Base-by-base conservation (phyloP, 2,113 vertebrate species). In the Myotis yumanensis region DNA sequence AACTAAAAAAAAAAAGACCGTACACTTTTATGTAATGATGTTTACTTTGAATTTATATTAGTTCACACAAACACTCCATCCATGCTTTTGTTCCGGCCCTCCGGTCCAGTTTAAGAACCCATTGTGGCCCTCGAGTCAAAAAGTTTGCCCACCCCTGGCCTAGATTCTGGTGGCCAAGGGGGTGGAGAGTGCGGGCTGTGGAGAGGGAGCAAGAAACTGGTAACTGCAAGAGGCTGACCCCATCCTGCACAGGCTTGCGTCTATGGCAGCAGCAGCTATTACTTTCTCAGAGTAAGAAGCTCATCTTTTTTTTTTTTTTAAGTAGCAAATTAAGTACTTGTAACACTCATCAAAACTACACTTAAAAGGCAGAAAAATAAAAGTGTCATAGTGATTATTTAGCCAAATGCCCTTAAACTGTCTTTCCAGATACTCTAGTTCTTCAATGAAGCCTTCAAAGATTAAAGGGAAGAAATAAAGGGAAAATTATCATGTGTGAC, bases 321-420 rank as follows among this genome's bases (percentile, higher is more conserved):
- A 79, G 48, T 25, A 93, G 68, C 80, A 91, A 91, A 71, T 80
- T 64, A 81, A 32, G 46, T 32, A 81, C 43, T 62, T 25, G 23
- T 3, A 93, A 76, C 7, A 93, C 22, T 79, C 48, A 62, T 94
- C 69, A 71, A 90, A 71, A 71, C 18, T n/a, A 90, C 20, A 87
- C 43, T 90, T 90, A 81, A 89, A 93, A 91, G n/a, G 66, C 10
- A 64, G 62, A 91, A 95, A 96, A 96, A 93, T 66, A 52, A 57
- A 72, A 91, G n/a, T 77, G 69, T 80, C 23, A 71, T 14, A 89
- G 52, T 52, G 23, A 79, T 83, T 90, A 96, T 57, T 92, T 81
- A 88, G 51, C 76, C 94, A 89, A 95, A 86, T 23, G 37, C 84
- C n/a, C 18, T 77, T 68, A 59, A 69, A 84, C 37, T 75, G 64